Conservation (phyloP, 2,113 vertebrate species). For the Cepphus grylle region DNA sequence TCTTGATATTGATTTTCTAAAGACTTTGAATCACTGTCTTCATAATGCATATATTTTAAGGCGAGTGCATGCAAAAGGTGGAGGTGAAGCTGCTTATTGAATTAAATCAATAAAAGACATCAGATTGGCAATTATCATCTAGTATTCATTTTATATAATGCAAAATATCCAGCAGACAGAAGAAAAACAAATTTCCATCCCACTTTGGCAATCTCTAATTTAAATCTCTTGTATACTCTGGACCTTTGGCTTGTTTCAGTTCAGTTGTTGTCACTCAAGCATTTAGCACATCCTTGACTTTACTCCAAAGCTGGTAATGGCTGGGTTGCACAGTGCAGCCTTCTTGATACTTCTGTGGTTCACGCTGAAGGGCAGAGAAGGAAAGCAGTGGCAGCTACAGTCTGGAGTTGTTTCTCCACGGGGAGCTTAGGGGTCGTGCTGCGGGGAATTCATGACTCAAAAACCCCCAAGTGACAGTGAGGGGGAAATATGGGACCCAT, state of each 20-base stretch:
- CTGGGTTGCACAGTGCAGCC: background rate
- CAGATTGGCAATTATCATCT: background rate
- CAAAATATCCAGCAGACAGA: background rate
- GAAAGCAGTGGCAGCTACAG: background rate
- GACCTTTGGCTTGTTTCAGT: background rate
- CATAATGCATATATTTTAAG: conserved; percentile 48
- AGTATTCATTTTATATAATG: background rate
- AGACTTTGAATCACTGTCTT: conserved; percentile 47
- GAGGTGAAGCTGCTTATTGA: conserved; percentile 44
- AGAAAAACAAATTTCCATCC: background rate
- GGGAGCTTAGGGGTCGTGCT: background rate
- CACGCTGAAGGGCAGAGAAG: background rate
- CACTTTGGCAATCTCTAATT: background rate
- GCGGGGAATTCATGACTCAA: background rate
- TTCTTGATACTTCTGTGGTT: background rate
- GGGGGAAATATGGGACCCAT: background rate
- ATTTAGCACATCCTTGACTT: background rate
- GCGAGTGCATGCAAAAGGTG: conserved; percentile 30
- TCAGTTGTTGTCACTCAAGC: background rate
- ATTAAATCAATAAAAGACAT: conserved; percentile 49
- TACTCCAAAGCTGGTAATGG: background rate
- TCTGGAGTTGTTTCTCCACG: background rate
- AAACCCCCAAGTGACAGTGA: background rate
- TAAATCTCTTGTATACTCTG: background rate
- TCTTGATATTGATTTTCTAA: conserved; percentile 51